phyloP scores from a whole-genome alignment of 2,888 invertebrate genomes.

The Timema cristinae region DNA sequence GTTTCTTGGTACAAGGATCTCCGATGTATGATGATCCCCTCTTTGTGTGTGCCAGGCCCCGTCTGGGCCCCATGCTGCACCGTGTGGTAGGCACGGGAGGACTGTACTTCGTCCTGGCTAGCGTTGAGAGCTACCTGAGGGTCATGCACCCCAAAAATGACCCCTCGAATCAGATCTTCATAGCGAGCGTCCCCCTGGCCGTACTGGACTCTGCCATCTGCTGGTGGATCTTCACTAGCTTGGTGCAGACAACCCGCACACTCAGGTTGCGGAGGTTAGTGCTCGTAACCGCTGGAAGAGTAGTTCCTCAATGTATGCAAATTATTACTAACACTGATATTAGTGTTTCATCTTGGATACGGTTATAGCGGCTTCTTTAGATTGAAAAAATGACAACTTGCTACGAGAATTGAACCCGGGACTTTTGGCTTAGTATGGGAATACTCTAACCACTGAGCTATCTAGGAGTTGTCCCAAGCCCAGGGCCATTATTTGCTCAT shows the following conservation, averaged over 20 bases:
- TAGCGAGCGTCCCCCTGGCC: slow-evolving; percentile 82
- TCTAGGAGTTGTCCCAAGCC: too few relatives aligned
- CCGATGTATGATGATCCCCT: too few relatives aligned
- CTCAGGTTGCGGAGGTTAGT: slow-evolving; percentile 69
- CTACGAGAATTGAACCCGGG: too few relatives aligned
- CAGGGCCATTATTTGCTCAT: too few relatives aligned
- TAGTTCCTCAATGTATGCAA: too few relatives aligned
- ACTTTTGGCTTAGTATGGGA: too few relatives aligned
- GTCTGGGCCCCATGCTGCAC: slow-evolving; percentile 83
- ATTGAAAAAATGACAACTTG: too few relatives aligned
- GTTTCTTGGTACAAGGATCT: too few relatives aligned
- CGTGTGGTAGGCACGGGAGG: slow-evolving; percentile 80
- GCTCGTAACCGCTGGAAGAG: too few relatives aligned
- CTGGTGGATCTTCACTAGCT: slow-evolving; percentile 89
- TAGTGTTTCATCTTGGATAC: too few relatives aligned
- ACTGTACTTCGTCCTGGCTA: slow-evolving; percentile 77
- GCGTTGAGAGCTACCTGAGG: slow-evolving; percentile 81
- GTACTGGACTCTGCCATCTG: slow-evolving; percentile 82
- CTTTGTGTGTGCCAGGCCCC: slow-evolving; percentile 55
- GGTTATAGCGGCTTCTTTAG: too few relatives aligned
- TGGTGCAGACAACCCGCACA: slow-evolving; percentile 87
- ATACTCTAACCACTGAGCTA: not conserved
- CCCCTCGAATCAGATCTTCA: slow-evolving; percentile 59
- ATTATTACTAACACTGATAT: too few relatives aligned
- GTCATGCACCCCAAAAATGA: slow-evolving; percentile 59